Conservation (phyloP, 2,888 invertebrate species). For the Andrena dorsata region DNA sequence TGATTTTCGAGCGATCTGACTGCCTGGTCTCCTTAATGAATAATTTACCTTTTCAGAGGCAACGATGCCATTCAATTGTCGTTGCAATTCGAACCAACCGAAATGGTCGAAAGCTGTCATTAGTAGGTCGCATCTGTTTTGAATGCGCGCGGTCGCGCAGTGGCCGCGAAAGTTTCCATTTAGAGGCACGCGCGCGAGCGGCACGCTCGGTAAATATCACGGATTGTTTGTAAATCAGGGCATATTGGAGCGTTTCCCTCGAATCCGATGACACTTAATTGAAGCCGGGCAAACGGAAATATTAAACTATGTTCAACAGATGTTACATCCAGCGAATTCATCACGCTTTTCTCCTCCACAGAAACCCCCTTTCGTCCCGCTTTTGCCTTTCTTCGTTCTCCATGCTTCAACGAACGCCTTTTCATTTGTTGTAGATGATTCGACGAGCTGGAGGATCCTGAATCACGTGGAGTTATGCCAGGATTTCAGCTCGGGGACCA, state of each 20-base stretch:
- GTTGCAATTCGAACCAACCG: too few species aligned
- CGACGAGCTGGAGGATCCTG: too few species aligned
- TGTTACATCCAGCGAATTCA: not conserved
- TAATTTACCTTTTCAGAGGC: too few species aligned
- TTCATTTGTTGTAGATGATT: constrained; percentile 26
- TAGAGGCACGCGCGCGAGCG: too few species aligned
- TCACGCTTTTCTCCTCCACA: not conserved
- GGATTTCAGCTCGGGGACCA: not conserved
- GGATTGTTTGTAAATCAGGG: constrained; percentile 36
- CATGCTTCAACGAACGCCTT: not conserved
- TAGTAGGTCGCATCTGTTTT: not conserved
- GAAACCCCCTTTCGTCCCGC: not conserved
- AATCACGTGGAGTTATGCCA: not conserved
- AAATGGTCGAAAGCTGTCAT: too few species aligned
- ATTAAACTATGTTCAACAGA: constrained; percentile 7
- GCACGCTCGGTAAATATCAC: constrained; percentile 31
- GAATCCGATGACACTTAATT: constrained; percentile 39
- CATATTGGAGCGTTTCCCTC: constrained; percentile 28
- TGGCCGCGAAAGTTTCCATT: constrained; percentile 13
- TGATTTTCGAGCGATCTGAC: too few species aligned
- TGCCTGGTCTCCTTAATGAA: too few species aligned
- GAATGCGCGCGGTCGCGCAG: not conserved
- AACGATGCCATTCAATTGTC: too few species aligned
- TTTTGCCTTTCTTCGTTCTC: not conserved
- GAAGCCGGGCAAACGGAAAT: constrained; percentile 47